A percentile compares a stretch with the other conserved stretches of the same genome.
These are phyloP conservation scores for Apocrypta bakeri DNA, from an alignment of 1,140 invertebrate genomes.

Conservation along the genomic window DNA sequence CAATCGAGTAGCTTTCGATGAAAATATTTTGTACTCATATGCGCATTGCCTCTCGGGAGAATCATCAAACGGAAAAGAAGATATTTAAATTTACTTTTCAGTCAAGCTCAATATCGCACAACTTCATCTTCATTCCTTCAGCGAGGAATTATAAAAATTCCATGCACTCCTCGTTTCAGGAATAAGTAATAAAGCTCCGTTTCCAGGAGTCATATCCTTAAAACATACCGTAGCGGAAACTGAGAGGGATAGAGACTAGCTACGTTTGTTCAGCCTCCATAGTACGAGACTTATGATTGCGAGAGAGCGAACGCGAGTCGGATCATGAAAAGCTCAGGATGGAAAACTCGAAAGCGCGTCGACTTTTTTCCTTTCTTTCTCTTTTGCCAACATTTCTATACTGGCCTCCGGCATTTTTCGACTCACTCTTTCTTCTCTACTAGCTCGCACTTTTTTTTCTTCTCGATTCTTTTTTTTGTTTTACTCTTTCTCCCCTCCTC, in stretches of 20 bases:
- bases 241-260: constrained; percentile 41
- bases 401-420: constrained; percentile 43
- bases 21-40: neutral
- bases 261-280: constrained; percentile 57
- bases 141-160: constrained; percentile 43
- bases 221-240: constrained; percentile 54
- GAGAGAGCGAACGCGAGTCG: constrained; percentile 52
- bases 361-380: constrained; percentile 38
- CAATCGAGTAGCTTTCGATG: no score
- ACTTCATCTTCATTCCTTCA: neutral
- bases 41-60: neutral
- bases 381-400: constrained; percentile 42
- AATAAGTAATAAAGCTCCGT: constrained; percentile 59
- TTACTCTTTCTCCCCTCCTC: no score
- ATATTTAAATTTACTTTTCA: constrained; percentile 5
- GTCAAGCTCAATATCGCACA: neutral
- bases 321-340: constrained; percentile 60
- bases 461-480: neutral
- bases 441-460: neutral
- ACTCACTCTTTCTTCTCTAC: constrained; percentile 16
- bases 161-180: constrained; percentile 51
- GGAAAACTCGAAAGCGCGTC: constrained; percentile 58
- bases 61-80: neutral
- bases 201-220: constrained; percentile 52
- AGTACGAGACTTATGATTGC: constrained; percentile 62